Percentiles rank a stretch among this genome's conserved stretches.
These are phyloP conservation scores for Caiman crocodilus DNA, from an alignment of 2,797 vertebrate species.

Conservation along the genomic window DNA sequence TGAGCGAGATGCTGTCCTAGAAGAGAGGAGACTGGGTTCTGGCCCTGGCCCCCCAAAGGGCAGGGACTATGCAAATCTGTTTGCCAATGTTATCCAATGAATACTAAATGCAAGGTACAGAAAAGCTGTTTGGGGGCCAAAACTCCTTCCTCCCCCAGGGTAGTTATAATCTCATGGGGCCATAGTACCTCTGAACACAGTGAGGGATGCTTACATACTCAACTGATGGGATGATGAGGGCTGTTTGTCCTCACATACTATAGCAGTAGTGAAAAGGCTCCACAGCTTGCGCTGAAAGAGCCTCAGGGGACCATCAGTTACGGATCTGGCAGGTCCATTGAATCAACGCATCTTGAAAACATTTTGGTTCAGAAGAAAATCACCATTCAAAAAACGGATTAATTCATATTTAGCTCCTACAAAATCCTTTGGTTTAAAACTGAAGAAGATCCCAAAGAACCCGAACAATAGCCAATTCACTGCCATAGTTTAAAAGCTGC, in stretches of 20 bases:
- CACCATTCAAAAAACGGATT: not conserved
- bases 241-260: not conserved
- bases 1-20: no score
- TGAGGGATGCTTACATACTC: not conserved
- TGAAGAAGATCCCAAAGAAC: not conserved
- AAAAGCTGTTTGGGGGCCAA: no score
- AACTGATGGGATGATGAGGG: not conserved
- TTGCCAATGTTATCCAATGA: no score
- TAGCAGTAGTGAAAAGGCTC: not conserved
- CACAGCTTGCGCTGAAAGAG: no score
- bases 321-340: not conserved
- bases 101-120: not conserved
- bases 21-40: no score
- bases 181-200: no score
- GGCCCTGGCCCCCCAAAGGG: no score
- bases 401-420: not conserved
- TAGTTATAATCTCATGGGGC: no score
- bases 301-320: no score
- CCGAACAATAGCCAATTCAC: slow-evolving; percentile 57
- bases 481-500: not conserved
- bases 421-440: slow-evolving; percentile 34
- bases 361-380: not conserved
- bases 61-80: no score
- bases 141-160: no score
- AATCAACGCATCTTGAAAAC: not conserved